Base-by-base conservation (phyloP, 2,888 invertebrate genomes). In the Thymelicus lineola region DNA sequence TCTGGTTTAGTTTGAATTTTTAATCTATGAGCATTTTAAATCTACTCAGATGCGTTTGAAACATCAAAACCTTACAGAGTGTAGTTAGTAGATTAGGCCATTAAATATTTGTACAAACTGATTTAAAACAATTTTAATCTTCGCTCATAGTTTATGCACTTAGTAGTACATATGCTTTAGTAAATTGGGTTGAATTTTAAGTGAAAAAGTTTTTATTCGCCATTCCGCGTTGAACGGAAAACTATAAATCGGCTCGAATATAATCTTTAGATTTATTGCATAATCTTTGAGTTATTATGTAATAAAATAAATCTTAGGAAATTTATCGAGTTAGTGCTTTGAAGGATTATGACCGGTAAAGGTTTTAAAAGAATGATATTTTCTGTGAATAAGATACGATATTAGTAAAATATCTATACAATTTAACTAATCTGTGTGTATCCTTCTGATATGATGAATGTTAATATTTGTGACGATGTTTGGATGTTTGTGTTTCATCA, bases 151-250 rank as follows among this genome's bases (percentile, higher is more conserved):
- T 14, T 65, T 17, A 28, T 6, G 10, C 4, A 53, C 20, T 64
- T 10, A 6, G 45, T 59, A 17, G 28, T 38, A 20, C 58, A 15
- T 9, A n/a, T 4, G 9, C 38, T 12, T 53, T 7, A 12, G n/a
- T 15, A 20, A 67, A 67, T 28, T 42, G 45, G 12, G 67, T 61
- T 61, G 61, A 61, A 60, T 61, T 66, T 74, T 67, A 72, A 71
- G 72, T 72, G 68, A 71, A 71, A 72, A 72, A 73, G 70, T 72
- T 73, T 73, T 73, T 70, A 72, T 70, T 68, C 67, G 57, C 67
- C 67, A 62, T 73, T 73, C 60, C 69, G 71, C 71, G 59, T 69
- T 66, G 55, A 73, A 69, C 69, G 61, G 61, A 68, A 68, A 68
- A 68, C 67, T 68, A 71, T 73, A 71, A 73, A 73, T 73, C 73